Evolutionary conservation across 1,140 invertebrate species (phyloP).

Genomic region (Trichonephila inaurata): DNA sequence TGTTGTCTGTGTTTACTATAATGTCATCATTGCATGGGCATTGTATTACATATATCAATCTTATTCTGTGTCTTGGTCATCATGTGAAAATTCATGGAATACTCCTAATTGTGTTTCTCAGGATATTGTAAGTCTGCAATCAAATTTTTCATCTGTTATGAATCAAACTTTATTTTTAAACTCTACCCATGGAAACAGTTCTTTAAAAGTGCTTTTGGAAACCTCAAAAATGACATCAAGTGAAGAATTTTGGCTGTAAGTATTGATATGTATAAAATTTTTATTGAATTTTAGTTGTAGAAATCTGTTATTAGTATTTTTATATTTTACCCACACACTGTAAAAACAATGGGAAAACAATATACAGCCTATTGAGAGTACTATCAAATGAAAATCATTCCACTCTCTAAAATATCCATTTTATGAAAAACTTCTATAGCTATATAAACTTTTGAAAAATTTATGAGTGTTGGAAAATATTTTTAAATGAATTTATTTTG

Average conservation of each 20-base stretch:
- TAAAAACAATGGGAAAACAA: too few relatives aligned
- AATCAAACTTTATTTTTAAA: neutral
- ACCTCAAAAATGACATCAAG: slow-evolving; percentile 69
- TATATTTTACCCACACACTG: too few relatives aligned
- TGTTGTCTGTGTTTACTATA: slow-evolving; percentile 87
- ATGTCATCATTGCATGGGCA: slow-evolving; percentile 87
- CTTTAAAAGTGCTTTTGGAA: neutral
- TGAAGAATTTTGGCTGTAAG: slow-evolving; percentile 77
- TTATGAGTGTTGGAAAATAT: too few relatives aligned
- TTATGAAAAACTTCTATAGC: too few relatives aligned
- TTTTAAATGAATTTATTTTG: too few relatives aligned
- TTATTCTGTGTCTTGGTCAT: slow-evolving; percentile 81
- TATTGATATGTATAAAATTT: slow-evolving; percentile 76
- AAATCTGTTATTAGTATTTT: too few relatives aligned
- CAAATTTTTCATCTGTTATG: neutral
- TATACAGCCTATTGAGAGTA: too few relatives aligned
- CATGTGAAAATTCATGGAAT: slow-evolving; percentile 78
- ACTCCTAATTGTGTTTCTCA: slow-evolving; percentile 64
- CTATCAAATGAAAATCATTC: too few relatives aligned
- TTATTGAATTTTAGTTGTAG: neutral
- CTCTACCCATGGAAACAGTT: neutral
- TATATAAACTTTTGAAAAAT: too few relatives aligned
- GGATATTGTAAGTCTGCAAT: neutral
- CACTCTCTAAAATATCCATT: too few relatives aligned
- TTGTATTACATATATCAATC: slow-evolving; percentile 84